These are phyloP conservation scores for Tenodera sinensis DNA, from an alignment of 2,888 invertebrate genomes.

Conservation along the genomic window DNA sequence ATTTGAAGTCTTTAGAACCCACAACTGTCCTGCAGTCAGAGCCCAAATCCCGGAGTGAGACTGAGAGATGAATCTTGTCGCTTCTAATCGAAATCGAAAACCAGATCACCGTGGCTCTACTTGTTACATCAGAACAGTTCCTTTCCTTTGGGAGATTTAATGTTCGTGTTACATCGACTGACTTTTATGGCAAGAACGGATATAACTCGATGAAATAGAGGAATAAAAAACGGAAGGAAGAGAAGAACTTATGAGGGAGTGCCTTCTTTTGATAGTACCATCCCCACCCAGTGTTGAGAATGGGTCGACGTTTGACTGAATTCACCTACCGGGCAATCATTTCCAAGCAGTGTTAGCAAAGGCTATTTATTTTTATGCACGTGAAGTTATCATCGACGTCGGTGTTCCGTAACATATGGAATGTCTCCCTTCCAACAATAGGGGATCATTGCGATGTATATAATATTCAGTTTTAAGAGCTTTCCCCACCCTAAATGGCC, in stretches of 20 bases:
- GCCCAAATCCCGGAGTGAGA: too few species aligned
- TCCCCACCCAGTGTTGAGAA: background rate
- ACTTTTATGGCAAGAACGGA: constrained; percentile 19
- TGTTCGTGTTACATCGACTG: constrained; percentile 25
- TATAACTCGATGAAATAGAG: background rate
- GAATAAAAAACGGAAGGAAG: background rate
- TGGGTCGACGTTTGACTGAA: constrained; percentile 9
- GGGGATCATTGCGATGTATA: background rate
- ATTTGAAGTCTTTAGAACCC: too few species aligned
- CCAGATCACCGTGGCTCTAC: background rate
- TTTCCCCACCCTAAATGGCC: background rate
- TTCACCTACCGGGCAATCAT: constrained; percentile 25
- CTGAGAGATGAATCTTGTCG: background rate
- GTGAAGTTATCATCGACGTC: constrained; percentile 30
- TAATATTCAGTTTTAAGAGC: constrained; percentile 17
- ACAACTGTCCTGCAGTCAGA: too few species aligned
- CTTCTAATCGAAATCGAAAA: background rate
- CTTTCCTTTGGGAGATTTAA: constrained; percentile 20
- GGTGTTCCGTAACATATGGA: constrained; percentile 16
- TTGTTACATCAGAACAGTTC: background rate
- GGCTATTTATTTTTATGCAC: constrained; percentile 34
- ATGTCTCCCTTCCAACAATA: background rate
- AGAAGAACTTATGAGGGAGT: constrained; percentile 24
- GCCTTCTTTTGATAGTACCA: constrained; percentile 26
- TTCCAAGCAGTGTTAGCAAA: constrained; percentile 31